Percentiles rank a stretch among this genome's conserved stretches.
Conservation (phyloP, 2,888 invertebrate genomes). For the Epicampocera succincta region DNA sequence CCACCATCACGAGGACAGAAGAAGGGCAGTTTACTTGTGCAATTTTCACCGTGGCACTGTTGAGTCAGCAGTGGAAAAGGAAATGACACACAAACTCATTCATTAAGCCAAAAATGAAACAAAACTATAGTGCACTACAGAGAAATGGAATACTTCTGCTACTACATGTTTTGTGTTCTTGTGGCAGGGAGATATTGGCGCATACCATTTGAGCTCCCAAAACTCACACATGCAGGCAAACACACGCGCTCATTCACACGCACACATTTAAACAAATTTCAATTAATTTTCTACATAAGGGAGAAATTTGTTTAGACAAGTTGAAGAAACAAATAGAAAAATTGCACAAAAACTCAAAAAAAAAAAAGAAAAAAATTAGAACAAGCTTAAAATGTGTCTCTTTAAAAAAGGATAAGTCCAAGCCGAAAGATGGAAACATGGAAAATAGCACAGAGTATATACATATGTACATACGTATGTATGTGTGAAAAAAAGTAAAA, state of each 20-base stretch:
- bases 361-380: neutral
- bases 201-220: constrained; percentile 1
- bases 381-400: neutral
- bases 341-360: neutral
- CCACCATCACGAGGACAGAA: neutral
- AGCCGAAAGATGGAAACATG: no score
- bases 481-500: constrained; percentile 33
- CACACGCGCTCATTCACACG: neutral
- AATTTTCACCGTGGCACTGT: constrained; percentile 1
- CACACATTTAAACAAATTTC: constrained; percentile 40
- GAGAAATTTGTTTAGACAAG: constrained; percentile 54
- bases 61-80: neutral
- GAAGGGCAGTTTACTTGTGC: constrained; percentile 18
- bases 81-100: neutral
- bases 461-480: no score
- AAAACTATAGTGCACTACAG: constrained; percentile 23
- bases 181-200: constrained; percentile 46
- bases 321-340: neutral
- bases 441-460: neutral
- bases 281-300: constrained; percentile 51
- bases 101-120: neutral
- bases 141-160: constrained; percentile 37
- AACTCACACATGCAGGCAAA: neutral
- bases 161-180: neutral
- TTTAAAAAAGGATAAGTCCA: no score